Evolutionary conservation across 2,797 vertebrate species (phyloP).

Genomic region (Eidolon dupreanum): DNA sequence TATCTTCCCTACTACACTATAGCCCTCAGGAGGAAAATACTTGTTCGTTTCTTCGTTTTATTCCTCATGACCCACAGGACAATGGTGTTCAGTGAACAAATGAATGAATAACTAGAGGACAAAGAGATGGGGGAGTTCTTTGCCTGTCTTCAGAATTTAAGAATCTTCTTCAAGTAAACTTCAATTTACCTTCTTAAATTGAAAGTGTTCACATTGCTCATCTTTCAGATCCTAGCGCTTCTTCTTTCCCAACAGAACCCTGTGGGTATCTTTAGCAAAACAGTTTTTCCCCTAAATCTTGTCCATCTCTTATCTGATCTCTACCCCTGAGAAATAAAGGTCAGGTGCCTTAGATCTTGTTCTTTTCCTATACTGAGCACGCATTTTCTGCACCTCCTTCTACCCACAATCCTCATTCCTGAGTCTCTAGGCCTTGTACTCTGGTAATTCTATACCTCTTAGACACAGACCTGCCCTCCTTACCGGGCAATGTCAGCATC

Average conservation of each 20-base stretch:
- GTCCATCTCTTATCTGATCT: neutral
- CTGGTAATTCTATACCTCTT: neutral
- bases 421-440: neutral
- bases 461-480: neutral
- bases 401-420: neutral
- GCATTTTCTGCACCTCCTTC: neutral
- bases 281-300: neutral
- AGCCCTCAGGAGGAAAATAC: neutral
- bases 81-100: neutral
- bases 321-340: neutral
- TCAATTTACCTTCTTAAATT: neutral
- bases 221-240: neutral
- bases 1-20: neutral
- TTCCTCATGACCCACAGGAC: neutral
- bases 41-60: neutral
- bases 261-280: neutral
- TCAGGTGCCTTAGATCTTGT: neutral
- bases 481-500: slow-evolving; percentile 93
- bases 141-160: neutral
- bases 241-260: neutral
- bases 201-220: neutral
- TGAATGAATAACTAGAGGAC: neutral
- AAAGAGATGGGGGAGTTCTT: neutral
- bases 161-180: neutral
- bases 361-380: neutral